Percentiles rank a stretch among this genome's conserved stretches.
Conservation (phyloP, 1,140 invertebrate species). For the Drosophila insularis region DNA sequence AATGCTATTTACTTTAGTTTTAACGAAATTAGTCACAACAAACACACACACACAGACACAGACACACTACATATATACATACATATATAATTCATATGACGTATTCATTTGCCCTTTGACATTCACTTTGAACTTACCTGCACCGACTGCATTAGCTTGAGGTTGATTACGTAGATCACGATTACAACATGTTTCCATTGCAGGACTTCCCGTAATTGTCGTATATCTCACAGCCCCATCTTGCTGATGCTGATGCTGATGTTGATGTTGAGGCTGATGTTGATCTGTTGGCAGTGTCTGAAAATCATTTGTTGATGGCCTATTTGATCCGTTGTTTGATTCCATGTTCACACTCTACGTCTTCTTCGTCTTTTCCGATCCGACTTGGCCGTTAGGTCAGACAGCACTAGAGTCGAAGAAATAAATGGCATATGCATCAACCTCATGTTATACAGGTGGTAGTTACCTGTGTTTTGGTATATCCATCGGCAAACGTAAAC, state of each 20-base stretch:
- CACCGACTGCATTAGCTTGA: slow-evolving; percentile 61
- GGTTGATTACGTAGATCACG: slow-evolving; percentile 60
- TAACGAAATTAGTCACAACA: not conserved
- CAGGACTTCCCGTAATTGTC: not conserved
- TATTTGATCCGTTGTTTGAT: slow-evolving; percentile 21
- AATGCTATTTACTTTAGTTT: not conserved
- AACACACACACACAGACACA: not conserved
- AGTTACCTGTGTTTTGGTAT: slow-evolving; percentile 18
- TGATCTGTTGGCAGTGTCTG: not conserved
- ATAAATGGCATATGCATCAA: slow-evolving; percentile 11
- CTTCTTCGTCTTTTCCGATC: slow-evolving; percentile 26
- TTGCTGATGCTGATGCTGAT: slow-evolving; percentile 1
- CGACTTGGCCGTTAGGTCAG: slow-evolving; percentile 30
- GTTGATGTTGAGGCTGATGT: slow-evolving; percentile 18
- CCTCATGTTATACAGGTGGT: slow-evolving; percentile 37
- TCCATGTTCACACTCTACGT: not conserved
- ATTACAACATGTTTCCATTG: slow-evolving; percentile 46
- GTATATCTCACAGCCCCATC: no score
- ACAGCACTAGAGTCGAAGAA: slow-evolving; percentile 34
- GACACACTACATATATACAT: not conserved
- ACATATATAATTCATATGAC: not conserved
- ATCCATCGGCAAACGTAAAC: slow-evolving; percentile 36
- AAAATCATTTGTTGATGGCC: slow-evolving; percentile 25
- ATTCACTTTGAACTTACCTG: slow-evolving; percentile 32
- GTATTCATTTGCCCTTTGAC: not conserved